Evolutionary conservation across 1,140 invertebrate species (phyloP).

Genomic region (Drosophila subobscura): DNA sequence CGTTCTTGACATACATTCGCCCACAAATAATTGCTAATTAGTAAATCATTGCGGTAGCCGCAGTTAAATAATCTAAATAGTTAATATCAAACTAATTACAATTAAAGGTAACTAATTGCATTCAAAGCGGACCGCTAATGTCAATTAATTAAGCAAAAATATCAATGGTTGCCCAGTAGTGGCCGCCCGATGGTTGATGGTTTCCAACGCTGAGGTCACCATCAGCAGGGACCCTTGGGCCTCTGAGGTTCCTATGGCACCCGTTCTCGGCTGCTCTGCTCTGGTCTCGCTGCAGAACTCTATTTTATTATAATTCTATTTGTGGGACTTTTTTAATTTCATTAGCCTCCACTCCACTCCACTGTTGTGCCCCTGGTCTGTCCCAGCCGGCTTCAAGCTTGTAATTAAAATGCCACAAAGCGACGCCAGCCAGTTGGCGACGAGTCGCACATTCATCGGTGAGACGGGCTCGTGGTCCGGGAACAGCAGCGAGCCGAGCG

Average conservation of each 20-base stretch:
- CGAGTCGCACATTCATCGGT: no score
- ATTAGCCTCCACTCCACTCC: conserved; percentile 43
- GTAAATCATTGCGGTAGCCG: conserved; percentile 49
- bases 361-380: neutral
- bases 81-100: conserved; percentile 70
- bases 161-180: conserved; percentile 26
- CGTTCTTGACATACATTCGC: conserved; percentile 36
- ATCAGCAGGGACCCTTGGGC: no score
- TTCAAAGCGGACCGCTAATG: conserved; percentile 57
- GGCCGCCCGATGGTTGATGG: no score
- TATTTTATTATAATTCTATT: conserved; percentile 79
- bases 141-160: conserved; percentile 67
- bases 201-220: conserved; percentile 31
- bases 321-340: conserved; percentile 76
- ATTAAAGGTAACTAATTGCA: conserved; percentile 71
- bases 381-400: conserved; percentile 33
- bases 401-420: conserved; percentile 80
- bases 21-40: conserved; percentile 51
- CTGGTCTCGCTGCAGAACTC: conserved; percentile 38
- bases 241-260: conserved; percentile 3
- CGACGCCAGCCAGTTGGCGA: conserved; percentile 35
- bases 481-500: neutral
- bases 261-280: conserved; percentile 23
- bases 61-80: conserved; percentile 50
- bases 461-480: conserved; percentile 13